Conservation (phyloP, 2,797 vertebrate genomes). For the Brotula barbata region DNA sequence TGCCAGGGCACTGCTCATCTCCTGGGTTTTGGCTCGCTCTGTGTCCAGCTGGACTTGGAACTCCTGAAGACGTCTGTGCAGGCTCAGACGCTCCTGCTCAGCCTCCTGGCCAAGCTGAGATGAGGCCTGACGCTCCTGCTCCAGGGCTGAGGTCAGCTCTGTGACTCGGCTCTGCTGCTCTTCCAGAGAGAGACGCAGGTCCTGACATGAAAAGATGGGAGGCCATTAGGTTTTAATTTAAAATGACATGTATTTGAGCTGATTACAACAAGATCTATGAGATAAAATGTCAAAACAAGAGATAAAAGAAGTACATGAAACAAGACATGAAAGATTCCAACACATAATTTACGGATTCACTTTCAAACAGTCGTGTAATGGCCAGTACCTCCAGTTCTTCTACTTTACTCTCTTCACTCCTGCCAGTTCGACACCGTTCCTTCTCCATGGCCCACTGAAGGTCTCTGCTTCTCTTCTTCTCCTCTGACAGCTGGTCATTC, state of each 20-base stretch:
- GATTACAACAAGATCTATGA: background rate
- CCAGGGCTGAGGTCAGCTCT: conserved; percentile 81
- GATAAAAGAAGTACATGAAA: background rate
- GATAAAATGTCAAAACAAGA: background rate
- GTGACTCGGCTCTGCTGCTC: conserved; percentile 78
- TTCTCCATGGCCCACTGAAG: conserved; percentile 91
- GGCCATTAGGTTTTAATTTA: background rate
- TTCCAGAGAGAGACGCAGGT: conserved; percentile 86
- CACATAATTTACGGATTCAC: too few relatives aligned
- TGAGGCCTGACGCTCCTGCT: conserved; percentile 82
- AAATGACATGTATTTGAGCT: background rate
- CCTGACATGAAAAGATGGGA: conserved; percentile 73
- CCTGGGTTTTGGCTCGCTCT: conserved; percentile 80
- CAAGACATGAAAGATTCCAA: background rate
- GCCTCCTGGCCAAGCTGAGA: conserved; percentile 81
- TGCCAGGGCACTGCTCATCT: conserved; percentile 83
- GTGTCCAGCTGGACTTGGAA: conserved; percentile 88
- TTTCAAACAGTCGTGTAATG: background rate
- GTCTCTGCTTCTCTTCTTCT: conserved; percentile 87
- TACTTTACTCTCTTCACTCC: conserved; percentile 79
- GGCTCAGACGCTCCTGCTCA: conserved; percentile 76
- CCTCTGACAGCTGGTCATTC: conserved; percentile 83
- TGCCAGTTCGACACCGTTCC: conserved; percentile 82
- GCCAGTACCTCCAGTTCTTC: conserved; percentile 89
- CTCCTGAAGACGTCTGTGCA: conserved; percentile 73